Percentiles rank a stretch among this genome's conserved stretches.
Conservation (phyloP, 2,113 vertebrate species). For the Chloropsis cyanopogon region DNA sequence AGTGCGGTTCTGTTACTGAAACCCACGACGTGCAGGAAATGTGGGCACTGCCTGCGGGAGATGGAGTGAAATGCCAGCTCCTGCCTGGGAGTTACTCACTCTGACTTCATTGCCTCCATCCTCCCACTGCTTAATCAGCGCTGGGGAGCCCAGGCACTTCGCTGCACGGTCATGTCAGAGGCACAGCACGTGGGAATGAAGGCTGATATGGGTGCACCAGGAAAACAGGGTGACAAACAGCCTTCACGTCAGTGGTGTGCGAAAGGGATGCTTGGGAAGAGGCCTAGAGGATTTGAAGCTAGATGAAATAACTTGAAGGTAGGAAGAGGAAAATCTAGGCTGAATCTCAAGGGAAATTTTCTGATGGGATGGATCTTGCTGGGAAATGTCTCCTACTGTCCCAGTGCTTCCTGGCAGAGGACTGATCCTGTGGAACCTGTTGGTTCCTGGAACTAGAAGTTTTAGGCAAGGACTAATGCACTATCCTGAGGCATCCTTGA, state of each 20-base stretch:
- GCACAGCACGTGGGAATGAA: not conserved
- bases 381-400: not conserved
- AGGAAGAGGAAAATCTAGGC: not conserved
- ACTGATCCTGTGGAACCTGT: not conserved
- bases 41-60: not conserved
- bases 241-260: not conserved
- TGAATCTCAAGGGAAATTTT: not conserved
- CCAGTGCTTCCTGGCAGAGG: not conserved
- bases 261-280: not conserved
- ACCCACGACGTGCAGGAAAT: not conserved
- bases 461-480: not conserved
- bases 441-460: not conserved
- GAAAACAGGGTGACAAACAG: not conserved
- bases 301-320: not conserved
- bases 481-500: not conserved
- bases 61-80: slow-evolving; percentile 46
- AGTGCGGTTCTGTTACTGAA: not conserved
- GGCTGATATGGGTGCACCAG: not conserved
- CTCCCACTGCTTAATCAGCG: slow-evolving; percentile 3
- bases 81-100: slow-evolving; percentile 52
- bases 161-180: not conserved
- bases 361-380: not conserved
- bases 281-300: not conserved
- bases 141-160: not conserved
- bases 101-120: slow-evolving; percentile 42